phyloP scores from a whole-genome alignment of 1,140 invertebrate genomes.

The Zaprionus inermis region DNA sequence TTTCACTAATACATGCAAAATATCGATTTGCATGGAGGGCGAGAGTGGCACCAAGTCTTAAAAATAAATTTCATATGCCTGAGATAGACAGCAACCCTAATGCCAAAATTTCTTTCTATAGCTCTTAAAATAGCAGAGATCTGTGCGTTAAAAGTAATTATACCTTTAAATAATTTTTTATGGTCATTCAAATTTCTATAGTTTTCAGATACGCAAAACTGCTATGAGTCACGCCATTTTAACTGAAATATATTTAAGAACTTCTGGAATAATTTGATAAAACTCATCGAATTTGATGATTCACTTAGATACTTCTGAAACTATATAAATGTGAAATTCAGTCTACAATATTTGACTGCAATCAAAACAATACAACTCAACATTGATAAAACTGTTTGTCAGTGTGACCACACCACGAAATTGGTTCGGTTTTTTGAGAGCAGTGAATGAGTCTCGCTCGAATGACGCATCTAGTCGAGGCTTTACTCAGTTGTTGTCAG shows the following conservation, averaged over 20 bases:
- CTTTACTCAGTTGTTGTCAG: constrained; percentile 15
- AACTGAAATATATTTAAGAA: background rate
- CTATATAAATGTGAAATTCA: background rate
- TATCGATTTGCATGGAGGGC: too few species aligned
- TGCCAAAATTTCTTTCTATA: too few species aligned
- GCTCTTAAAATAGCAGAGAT: too few species aligned
- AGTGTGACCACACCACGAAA: background rate
- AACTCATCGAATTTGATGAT: background rate
- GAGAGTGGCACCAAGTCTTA: too few species aligned
- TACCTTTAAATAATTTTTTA: too few species aligned
- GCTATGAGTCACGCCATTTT: too few species aligned
- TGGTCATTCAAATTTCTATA: too few species aligned
- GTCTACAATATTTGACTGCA: background rate
- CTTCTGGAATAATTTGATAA: background rate
- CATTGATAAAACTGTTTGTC: constrained; percentile 3
- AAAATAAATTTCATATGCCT: too few species aligned
- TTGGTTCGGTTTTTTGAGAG: background rate
- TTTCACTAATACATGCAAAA: too few species aligned
- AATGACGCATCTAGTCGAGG: constrained; percentile 26
- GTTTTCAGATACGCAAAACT: too few species aligned
- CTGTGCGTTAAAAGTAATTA: too few species aligned
- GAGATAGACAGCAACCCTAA: too few species aligned
- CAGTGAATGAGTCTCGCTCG: background rate
- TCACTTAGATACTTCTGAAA: background rate
- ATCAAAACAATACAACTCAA: background rate